These are phyloP conservation scores for Phaedon cochleariae DNA, from an alignment of 2,888 invertebrate genomes.

Conservation along the genomic window DNA sequence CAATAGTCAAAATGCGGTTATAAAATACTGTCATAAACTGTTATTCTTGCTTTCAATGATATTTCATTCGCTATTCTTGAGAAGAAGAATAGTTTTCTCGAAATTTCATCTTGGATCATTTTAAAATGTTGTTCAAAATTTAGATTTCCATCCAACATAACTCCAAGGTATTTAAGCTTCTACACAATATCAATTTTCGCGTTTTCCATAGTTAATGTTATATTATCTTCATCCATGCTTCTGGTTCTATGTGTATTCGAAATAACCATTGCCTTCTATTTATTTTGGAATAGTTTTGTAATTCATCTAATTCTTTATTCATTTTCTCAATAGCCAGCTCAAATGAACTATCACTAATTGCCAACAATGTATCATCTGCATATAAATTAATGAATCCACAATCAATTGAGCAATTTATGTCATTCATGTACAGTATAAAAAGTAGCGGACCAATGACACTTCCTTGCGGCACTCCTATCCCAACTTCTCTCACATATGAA, in stretches of 20 bases:
- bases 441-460: slow-evolving; percentile 9
- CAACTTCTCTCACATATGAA: not conserved
- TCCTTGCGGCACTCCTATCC: slow-evolving; percentile 9
- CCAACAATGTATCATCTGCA: slow-evolving; percentile 14
- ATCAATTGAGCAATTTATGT: slow-evolving; percentile 10
- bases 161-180: slow-evolving; percentile 8
- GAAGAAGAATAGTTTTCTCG: slow-evolving; percentile 5
- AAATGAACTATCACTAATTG: slow-evolving; percentile 1
- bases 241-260: not conserved
- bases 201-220: not conserved
- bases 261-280: slow-evolving; percentile 9
- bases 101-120: slow-evolving; percentile 9
- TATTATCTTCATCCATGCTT: not conserved
- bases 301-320: not conserved
- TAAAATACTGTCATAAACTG: slow-evolving; percentile 11
- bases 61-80: slow-evolving; percentile 16
- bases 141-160: slow-evolving; percentile 12
- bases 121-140: slow-evolving; percentile 10
- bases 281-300: not conserved
- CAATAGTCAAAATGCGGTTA: slow-evolving; percentile 16
- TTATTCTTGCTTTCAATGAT: slow-evolving; percentile 15
- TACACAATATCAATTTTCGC: not conserved
- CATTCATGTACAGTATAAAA: slow-evolving; percentile 8
- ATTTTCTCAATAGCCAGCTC: not conserved
- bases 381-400: slow-evolving; percentile 6